Conservation (phyloP, 2,888 invertebrate genomes). For the Megamerina dolium region DNA sequence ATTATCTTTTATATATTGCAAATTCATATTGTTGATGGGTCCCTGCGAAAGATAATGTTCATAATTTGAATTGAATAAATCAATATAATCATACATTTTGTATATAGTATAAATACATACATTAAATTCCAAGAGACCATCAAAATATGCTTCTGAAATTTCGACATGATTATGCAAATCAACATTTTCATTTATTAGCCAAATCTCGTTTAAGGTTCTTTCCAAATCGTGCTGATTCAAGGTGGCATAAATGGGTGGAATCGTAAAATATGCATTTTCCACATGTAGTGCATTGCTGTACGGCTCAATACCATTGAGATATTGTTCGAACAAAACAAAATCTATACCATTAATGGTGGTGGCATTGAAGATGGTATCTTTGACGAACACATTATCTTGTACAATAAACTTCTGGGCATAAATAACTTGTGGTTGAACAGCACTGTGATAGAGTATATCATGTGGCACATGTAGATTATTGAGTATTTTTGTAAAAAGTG, state of each 20-base stretch:
- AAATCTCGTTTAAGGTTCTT: constrained; percentile 45
- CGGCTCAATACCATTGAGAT: constrained; percentile 26
- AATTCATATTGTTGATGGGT: constrained; percentile 48
- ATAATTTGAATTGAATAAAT: not conserved
- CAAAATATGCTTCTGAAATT: constrained; percentile 28
- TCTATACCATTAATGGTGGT: constrained; percentile 32
- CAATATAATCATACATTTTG: not conserved
- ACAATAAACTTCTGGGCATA: constrained; percentile 26
- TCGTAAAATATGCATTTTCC: constrained; percentile 49
- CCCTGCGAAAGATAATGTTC: constrained; percentile 49
- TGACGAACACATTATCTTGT: constrained; percentile 23
- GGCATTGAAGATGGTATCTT: constrained; percentile 25
- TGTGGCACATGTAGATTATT: constrained; percentile 48
- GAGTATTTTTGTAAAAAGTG: constrained; percentile 34
- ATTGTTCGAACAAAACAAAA: constrained; percentile 24
- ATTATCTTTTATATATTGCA: constrained; percentile 49
- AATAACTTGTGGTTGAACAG: constrained; percentile 27
- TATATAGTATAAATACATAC: constrained; percentile 19
- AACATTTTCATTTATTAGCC: constrained; percentile 50
- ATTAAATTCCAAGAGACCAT: constrained; percentile 37
- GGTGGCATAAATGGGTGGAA: constrained; percentile 45
- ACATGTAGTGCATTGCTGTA: constrained; percentile 29
- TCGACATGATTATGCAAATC: constrained; percentile 29
- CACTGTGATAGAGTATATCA: constrained; percentile 46
- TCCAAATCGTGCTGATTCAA: constrained; percentile 46